Evolutionary conservation across 2,113 vertebrate species (phyloP).

Genomic region (Neoarius graeffei): DNA sequence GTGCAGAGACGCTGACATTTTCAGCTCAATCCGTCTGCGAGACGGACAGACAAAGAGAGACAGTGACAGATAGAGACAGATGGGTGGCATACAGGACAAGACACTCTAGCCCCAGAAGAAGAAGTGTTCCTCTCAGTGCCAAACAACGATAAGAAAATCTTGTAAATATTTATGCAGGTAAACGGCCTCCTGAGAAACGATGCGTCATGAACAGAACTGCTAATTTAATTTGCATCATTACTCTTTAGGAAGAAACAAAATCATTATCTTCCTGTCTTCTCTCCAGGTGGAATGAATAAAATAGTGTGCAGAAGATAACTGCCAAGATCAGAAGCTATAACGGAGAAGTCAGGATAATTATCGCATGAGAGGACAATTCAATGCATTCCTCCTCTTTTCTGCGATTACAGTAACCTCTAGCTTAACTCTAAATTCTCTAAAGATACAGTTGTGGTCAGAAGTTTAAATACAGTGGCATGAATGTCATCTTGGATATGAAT

Average conservation of each 20-base stretch:
- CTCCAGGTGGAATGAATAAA: neutral
- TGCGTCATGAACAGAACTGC: neutral
- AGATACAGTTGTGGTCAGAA: neutral
- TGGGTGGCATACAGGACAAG: neutral
- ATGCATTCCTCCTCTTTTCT: neutral
- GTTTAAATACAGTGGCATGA: no score
- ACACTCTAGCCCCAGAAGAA: neutral
- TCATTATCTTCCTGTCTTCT: neutral
- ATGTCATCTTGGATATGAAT: no score
- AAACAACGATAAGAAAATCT: neutral
- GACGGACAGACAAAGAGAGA: neutral
- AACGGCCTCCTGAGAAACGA: neutral
- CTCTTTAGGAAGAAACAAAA: neutral
- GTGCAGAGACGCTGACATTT: conserved; percentile 35
- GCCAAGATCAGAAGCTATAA: neutral
- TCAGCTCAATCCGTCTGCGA: neutral
- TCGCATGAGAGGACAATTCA: neutral
- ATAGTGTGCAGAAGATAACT: neutral
- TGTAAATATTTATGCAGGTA: neutral
- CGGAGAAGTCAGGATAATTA: conserved; percentile 4
- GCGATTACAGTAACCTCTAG: neutral
- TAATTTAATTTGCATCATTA: conserved; percentile 14
- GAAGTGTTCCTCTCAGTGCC: neutral
- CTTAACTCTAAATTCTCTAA: conserved; percentile 26
- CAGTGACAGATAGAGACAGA: neutral